Evolutionary conservation across 2,888 invertebrate genomes (phyloP).

Genomic region (Mylabris sibirica): DNA sequence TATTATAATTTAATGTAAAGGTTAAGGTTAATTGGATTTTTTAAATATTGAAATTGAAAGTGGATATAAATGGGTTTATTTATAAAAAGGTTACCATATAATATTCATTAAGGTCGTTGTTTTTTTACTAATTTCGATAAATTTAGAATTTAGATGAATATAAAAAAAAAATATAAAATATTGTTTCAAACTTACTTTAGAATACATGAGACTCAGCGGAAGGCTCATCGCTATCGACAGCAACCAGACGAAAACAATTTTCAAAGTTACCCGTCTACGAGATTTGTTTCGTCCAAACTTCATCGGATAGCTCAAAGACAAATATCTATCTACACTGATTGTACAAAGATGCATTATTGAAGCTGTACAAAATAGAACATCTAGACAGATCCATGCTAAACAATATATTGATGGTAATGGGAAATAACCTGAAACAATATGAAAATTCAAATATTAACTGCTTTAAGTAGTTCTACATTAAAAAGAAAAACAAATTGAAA

Average conservation of each 20-base stretch:
- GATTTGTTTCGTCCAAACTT: conserved; percentile 91
- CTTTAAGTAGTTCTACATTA: not conserved
- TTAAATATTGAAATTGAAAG: conserved; percentile 5
- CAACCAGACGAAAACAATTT: conserved; percentile 94
- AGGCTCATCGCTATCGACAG: conserved; percentile 91
- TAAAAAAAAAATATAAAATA: not conserved
- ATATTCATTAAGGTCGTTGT: not conserved
- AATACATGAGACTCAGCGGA: conserved; percentile 88
- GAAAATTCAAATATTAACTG: not conserved
- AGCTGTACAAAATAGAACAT: conserved; percentile 95
- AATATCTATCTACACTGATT: conserved; percentile 93
- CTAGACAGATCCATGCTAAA: conserved; percentile 93
- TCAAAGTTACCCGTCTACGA: conserved; percentile 81
- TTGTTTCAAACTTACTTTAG: conserved; percentile 70
- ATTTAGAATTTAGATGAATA: not conserved
- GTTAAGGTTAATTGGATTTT: not conserved
- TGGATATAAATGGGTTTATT: not conserved
- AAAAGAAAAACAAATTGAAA: not conserved
- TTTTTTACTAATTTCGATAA: not conserved
- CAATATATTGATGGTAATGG: conserved; percentile 85
- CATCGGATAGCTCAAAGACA: conserved; percentile 92
- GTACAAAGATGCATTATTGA: conserved; percentile 97
- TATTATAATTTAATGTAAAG: conserved; percentile 2
- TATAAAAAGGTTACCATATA: not conserved
- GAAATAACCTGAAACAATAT: conserved; percentile 75